Conservation (phyloP, 2,888 invertebrate genomes). For the Xanthorhoe designata region DNA sequence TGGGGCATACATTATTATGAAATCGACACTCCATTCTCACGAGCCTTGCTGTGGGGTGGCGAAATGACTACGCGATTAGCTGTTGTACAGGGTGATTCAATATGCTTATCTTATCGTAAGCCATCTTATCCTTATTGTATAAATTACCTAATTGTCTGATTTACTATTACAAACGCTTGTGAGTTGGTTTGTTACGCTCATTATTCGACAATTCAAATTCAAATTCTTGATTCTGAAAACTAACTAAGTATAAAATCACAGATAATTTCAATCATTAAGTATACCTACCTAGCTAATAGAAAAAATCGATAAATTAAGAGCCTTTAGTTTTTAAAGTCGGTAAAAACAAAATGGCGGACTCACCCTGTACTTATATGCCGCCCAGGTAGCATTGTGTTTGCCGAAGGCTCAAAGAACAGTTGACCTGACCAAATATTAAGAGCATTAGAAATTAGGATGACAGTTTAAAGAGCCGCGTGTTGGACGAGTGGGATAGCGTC, state of each 20-base stretch:
- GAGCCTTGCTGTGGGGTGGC: conserved; percentile 45
- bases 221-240: too few relatives aligned
- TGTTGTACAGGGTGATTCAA: conserved; percentile 38
- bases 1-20: conserved; percentile 57
- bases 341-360: background rate
- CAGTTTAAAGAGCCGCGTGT: background rate
- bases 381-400: conserved; percentile 30
- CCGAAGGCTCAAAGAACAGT: conserved; percentile 14
- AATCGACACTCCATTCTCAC: conserved; percentile 61
- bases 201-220: too few relatives aligned
- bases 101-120: background rate
- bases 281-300: too few relatives aligned
- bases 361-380: conserved; percentile 29
- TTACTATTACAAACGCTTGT: too few relatives aligned
- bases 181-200: too few relatives aligned
- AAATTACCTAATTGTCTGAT: too few relatives aligned
- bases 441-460: conserved; percentile 22
- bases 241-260: too few relatives aligned
- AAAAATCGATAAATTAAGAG: too few relatives aligned
- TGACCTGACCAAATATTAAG: conserved; percentile 24
- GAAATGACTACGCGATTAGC: conserved; percentile 45
- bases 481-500: too few relatives aligned
- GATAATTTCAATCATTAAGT: too few relatives aligned
- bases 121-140: too few relatives aligned
- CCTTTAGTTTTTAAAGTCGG: background rate